Evolutionary conservation across 1,140 invertebrate genomes (phyloP), one percentile per base, ranked within the genome.

Genomic region (Drosophila murphyi): DNA sequence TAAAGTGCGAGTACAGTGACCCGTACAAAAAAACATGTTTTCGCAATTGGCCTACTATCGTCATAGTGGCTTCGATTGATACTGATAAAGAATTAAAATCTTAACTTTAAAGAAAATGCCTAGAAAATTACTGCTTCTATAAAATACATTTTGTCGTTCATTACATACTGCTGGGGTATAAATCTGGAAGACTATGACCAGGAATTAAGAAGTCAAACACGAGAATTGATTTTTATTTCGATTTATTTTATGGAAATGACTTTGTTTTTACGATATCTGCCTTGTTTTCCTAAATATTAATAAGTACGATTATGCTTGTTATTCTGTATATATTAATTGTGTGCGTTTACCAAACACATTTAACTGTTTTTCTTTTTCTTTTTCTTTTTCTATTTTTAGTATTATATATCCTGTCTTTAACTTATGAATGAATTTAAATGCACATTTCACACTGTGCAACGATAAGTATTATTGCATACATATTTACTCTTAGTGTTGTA

Each of bases 301-400:
- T 69, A 69, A 70, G 29, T 70, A 74, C 67, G 72, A 71, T 71
- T 75, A 71, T 75, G 56, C 59, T 43, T 75, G 68, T 59, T 71
- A 71, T 75, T 63, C 29, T 64, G 59, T 63, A 54, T 64, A 70
- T 55, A 56, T 74, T 8, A 10, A 60, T 62, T 37, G 31, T 57
- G 20, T 63, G 50, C 43, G 59, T 54, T 31, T 70, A 28, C 7
- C n/a, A 68, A 60, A 55, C 32, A 55, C 28, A 12, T 48, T 69
- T 48, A 8, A 54, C 47, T 64, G 4, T 48, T 65, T 48, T 37
- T 20, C 4, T 37, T 35, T 47, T 31, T 20, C 4, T 37, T 35
- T 47, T 31, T 39, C 7, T 12, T 55, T 29, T 35, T 29, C 7
- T 57, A 32, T 37, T 41, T 32, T 52, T 34, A 59, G 45, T 35